phyloP scores from a whole-genome alignment of 1,140 invertebrate species.

The Dendroctonus ponderosae region DNA sequence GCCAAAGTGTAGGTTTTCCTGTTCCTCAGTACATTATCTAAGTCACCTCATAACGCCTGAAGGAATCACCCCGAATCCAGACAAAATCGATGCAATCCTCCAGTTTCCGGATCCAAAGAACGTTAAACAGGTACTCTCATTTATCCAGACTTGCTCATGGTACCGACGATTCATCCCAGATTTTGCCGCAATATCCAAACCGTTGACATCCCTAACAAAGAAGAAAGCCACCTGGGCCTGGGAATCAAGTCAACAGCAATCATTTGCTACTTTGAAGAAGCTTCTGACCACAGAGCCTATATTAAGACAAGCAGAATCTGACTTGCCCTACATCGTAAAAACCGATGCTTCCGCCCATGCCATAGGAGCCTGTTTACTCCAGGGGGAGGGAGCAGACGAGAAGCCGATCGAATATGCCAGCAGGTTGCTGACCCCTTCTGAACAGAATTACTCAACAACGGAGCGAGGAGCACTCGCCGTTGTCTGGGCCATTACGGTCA shows the following conservation, averaged over 20 bases:
- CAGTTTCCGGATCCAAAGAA: slow-evolving; percentile 14
- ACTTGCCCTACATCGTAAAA: slow-evolving; percentile 2
- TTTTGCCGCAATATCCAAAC: slow-evolving; percentile 23
- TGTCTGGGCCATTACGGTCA: slow-evolving; percentile 46
- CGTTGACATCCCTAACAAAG: slow-evolving; percentile 20
- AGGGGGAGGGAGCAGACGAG: slow-evolving; percentile 38
- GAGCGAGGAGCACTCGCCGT: slow-evolving; percentile 52
- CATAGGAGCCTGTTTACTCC: slow-evolving; percentile 24
- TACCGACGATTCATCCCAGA: slow-evolving; percentile 18
- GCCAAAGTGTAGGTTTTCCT: slow-evolving; percentile 4
- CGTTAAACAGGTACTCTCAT: slow-evolving; percentile 6
- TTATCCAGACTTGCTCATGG: slow-evolving; percentile 17
- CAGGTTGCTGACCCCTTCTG: slow-evolving; percentile 36
- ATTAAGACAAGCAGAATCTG: slow-evolving; percentile 9
- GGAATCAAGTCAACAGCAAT: slow-evolving; percentile 4
- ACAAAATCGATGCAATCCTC: slow-evolving; percentile 26
- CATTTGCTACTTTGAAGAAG: slow-evolving; percentile 13
- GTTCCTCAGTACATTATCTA: not conserved
- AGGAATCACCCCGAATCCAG: not conserved
- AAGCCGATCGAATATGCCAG: slow-evolving; percentile 52
- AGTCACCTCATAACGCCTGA: not conserved
- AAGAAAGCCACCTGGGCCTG: slow-evolving; percentile 21
- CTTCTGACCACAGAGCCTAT: slow-evolving; percentile 11
- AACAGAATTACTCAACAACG: slow-evolving; percentile 44
- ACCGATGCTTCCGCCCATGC: slow-evolving; percentile 14